Evolutionary conservation across 1,140 invertebrate species (phyloP), one percentile per base, ranked within the genome.

Genomic region (Zaprionus tsacasi): DNA sequence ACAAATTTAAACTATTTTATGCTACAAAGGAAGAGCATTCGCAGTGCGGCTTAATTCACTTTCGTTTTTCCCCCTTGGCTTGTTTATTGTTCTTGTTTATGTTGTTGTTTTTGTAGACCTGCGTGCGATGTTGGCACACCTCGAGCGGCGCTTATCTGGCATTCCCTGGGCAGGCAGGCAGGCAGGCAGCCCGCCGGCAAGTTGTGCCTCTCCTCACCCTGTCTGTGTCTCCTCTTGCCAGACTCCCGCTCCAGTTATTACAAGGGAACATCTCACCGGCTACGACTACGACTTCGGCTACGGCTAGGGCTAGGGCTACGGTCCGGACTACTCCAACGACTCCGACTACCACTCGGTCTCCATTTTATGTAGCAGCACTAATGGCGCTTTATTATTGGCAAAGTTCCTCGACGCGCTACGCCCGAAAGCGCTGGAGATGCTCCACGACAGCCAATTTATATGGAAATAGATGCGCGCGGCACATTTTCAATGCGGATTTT

Each of bases 371-470:
- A 86, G 86, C 85, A 81, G 81, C 81, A 90, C 86, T 89, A 89
- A 89, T 90, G 86, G 87, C 77, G 81, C 80, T 87, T 79, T 90
- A 90, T 89, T 89, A 89, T 89, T 90, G 85, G 75, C 75, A 90
- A 88, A 81, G 81, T 86, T 90, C 72, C 69, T 70, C 56, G 54
- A 48, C 76, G 67, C 66, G 35, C 59, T 59, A 65, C 43, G 57
- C 71, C 76, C 72, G 27, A 61, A 70, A 78, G 68, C 73, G 36
- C 54, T 76, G 69, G 68, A 58, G 58, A 58, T 74, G 70, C 70
- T 77, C 52, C 54, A 74, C 82, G 82, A 79, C 72, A 82, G 82
- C 82, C 82, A 86, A 86, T 86, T 86, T 86, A 86, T 88, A 86
- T 86, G 82, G 82, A 86, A 86, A 86, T 86, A 88, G 82, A 86